Base-by-base conservation (phyloP, 2,888 invertebrate species). In the Lomographa bimaculata region DNA sequence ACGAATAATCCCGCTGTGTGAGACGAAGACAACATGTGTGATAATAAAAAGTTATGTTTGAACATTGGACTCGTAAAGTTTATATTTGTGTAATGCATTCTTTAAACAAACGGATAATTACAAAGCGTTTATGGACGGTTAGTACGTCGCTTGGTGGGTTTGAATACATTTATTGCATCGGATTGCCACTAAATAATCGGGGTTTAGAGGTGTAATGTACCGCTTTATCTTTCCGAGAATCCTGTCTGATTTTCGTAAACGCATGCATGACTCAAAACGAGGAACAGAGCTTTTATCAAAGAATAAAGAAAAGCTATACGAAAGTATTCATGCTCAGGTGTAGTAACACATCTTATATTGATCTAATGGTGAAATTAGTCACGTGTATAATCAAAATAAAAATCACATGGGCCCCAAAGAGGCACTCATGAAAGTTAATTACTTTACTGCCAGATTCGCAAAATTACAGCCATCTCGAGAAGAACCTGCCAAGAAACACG, bases 51-150 rank as follows among this genome's bases (percentile, higher is more conserved):
- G 72, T 79, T 23, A 30, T 43, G 36, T 43, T 43, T 73, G 69
- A 76, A 79, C 80, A 76, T 70, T 74, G 70, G 68, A 73, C 71
- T 83, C 83, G 83, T 85, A 84, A 84, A 84, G 76, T 84, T 85
- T 87, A 83, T 85, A 84, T 85, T 85, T 82, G 80, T 85, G 75
- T 85, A 75, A 71, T 73, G 66, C 79, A 75, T 83, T 80, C 72
- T 83, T 82, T 79, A 82, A 79, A 83, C 79, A 84, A 82, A 86
- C 75, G 72, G 69, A 78, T 83, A 81, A 85, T 85, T 82, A 85
- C 73, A 66, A 64, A 66, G 64, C 70, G 60, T 73, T 81, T 80
- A 83, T 77, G 62, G 73, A 65, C 65, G 74, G 76, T 67, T 69
- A 66, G 71, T 34, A 40, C 42, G 32, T 63, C 64, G 69, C 64